Evolutionary conservation across 2,113 vertebrate genomes (phyloP).

Genomic region (Strix uralensis): DNA sequence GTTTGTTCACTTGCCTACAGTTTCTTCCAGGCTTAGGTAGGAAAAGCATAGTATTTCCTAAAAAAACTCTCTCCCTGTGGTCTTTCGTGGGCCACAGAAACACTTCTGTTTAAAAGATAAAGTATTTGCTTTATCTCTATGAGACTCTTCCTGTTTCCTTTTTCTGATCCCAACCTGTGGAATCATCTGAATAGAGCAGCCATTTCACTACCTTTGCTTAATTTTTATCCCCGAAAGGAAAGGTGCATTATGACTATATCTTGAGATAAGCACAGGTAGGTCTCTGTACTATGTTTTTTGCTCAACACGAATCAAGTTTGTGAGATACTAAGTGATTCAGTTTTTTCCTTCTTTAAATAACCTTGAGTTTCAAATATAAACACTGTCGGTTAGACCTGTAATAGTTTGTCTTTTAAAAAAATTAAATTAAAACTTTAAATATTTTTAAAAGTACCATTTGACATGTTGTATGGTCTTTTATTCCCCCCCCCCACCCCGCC

Average conservation of each 20-base stretch:
- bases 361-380: not conserved
- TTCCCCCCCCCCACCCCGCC: not conserved
- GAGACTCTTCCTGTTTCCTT: not conserved
- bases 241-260: not conserved
- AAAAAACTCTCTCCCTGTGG: not conserved
- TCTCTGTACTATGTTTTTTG: not conserved
- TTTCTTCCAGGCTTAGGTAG: not conserved
- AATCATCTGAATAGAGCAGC: not conserved
- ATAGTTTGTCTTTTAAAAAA: not conserved
- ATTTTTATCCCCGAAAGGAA: not conserved
- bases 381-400: not conserved
- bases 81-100: not conserved
- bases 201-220: not conserved
- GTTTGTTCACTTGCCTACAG: not conserved
- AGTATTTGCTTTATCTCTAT: not conserved
- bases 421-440: not conserved
- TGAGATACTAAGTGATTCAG: not conserved
- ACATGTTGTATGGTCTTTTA: not conserved
- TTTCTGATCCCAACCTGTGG: not conserved
- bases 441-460: not conserved
- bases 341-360: not conserved
- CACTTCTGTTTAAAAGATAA: not conserved
- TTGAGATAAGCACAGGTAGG: not conserved
- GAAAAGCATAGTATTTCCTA: not conserved
- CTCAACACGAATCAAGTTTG: not conserved